A percentile compares a stretch with the other conserved stretches of the same genome.
Conservation (phyloP, 2,797 vertebrate genomes). For the Scleropages formosus region DNA sequence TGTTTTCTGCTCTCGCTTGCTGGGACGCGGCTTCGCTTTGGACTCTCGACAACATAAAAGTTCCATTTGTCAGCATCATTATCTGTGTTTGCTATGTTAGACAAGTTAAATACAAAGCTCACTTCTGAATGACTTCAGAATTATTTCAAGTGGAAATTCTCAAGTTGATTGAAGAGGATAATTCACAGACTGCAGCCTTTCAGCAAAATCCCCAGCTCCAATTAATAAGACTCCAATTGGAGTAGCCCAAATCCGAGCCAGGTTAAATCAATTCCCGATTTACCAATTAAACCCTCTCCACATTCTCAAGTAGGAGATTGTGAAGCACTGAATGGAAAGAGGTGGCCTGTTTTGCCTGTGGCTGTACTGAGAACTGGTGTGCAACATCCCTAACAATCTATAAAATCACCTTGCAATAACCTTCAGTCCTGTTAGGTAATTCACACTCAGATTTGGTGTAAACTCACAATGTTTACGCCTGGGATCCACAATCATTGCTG, state of each 20-base stretch:
- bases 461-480: neutral
- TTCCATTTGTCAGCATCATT: neutral
- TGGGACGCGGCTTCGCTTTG: neutral
- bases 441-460: neutral
- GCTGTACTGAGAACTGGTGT: too few relatives aligned
- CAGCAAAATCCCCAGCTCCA: constrained; percentile 61
- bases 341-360: neutral
- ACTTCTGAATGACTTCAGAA: constrained; percentile 36
- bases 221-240: constrained; percentile 43
- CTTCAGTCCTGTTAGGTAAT: too few relatives aligned
- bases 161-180: constrained; percentile 54
- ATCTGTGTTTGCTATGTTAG: too few relatives aligned
- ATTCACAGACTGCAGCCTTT: constrained; percentile 70
- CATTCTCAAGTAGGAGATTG: constrained; percentile 1
- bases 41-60: neutral
- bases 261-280: constrained; percentile 71
- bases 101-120: too few relatives aligned
- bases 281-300: constrained; percentile 43
- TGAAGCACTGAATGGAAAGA: constrained; percentile 10
- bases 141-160: constrained; percentile 49
- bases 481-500: neutral
- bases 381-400: too few relatives aligned
- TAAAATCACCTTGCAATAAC: too few relatives aligned
- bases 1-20: neutral
- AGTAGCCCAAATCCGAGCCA: constrained; percentile 41